A percentile compares a stretch with the other conserved stretches of the same genome.
These are phyloP conservation scores for Anodontia alba DNA, from an alignment of 2,888 invertebrate genomes.

Conservation along the genomic window DNA sequence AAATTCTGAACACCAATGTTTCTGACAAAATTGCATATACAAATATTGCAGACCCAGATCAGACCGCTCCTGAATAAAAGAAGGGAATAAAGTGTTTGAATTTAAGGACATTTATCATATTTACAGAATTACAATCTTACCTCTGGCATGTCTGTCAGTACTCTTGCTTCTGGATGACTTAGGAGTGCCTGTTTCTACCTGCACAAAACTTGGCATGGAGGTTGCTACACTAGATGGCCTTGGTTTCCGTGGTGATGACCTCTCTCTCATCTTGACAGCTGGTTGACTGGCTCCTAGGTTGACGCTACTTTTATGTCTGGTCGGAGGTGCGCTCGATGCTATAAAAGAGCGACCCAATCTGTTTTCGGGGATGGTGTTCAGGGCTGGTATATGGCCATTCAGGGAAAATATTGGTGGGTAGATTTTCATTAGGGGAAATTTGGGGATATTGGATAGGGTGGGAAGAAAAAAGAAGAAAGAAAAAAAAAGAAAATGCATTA, in stretches of 20 bases:
- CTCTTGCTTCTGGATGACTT: slow-evolving; percentile 77
- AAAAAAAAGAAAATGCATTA: slow-evolving; percentile 59
- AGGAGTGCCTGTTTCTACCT: slow-evolving; percentile 64
- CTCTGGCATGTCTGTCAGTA: slow-evolving; percentile 73
- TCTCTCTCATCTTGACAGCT: slow-evolving; percentile 72
- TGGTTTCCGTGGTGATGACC: slow-evolving; percentile 74
- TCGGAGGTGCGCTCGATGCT: slow-evolving; percentile 72
- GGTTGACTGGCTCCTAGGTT: slow-evolving; percentile 60
- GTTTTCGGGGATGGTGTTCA: slow-evolving; percentile 80
- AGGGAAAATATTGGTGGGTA: slow-evolving; percentile 24
- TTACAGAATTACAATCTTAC: slow-evolving; percentile 29
- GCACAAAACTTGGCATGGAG: slow-evolving; percentile 78
- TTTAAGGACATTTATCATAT: no score
- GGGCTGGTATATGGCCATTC: slow-evolving; percentile 66
- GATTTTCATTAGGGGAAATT: not conserved
- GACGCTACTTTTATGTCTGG: slow-evolving; percentile 71
- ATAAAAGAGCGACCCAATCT: slow-evolving; percentile 80
- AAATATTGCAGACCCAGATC: no score
- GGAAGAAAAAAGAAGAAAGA: slow-evolving; percentile 41
- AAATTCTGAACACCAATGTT: no score
- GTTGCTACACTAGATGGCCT: slow-evolving; percentile 80
- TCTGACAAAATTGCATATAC: no score
- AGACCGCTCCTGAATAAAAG: no score
- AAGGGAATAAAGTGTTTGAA: no score
- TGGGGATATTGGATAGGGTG: not conserved